Base-by-base conservation (phyloP, 2,113 vertebrate genomes). In the Myrmecobius fasciatus region DNA sequence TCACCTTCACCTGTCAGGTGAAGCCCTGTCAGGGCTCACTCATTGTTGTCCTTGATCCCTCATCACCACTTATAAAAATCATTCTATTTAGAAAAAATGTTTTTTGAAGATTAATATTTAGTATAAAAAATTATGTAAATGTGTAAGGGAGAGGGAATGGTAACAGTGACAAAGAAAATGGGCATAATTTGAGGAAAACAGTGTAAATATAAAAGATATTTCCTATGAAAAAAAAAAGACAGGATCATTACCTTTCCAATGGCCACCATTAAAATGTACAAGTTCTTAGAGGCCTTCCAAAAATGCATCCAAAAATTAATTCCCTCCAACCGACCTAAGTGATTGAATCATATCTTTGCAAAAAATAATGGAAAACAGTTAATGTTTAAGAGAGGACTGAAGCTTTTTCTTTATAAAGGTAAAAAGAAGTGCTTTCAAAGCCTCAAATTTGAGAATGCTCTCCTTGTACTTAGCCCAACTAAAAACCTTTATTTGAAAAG, bases 401-500 rank as follows among this genome's bases (percentile, higher is more conserved):
- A 10, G 14, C n/a, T 89, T 52, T 53, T 92, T 53, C 47, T 25
- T 67, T 91, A 5, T 56, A 92, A 90, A 26, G 67, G 89, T 43
- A 93, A 51, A 46, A 31, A 20, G 93, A 54, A 91, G 17, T 24
- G 36, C 1, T 28, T 89, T 31, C 26, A 20, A 89, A 91, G 46
- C 43, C 10, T 89, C 8, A 43, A 36, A 22, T 51, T 49, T 60
- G 4, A 43, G 90, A 46, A 56, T 0, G 24, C 5, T 0, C 25
- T 7, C 0, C 0, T 6, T 53, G 52, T 2, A 0, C 60, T 89
- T 2, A 0, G 25, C 47, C 48, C 51, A 52, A 14, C 4, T 10
- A 12, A 47, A 28, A 53, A 88, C 52, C 46, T 36, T 83, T 1
- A 12, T 0, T 2, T 17, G 8, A 52, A 26, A 46, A 0, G 0